Base-by-base conservation (phyloP, 1,140 invertebrate species). In the Plectrocnemia conspersa region DNA sequence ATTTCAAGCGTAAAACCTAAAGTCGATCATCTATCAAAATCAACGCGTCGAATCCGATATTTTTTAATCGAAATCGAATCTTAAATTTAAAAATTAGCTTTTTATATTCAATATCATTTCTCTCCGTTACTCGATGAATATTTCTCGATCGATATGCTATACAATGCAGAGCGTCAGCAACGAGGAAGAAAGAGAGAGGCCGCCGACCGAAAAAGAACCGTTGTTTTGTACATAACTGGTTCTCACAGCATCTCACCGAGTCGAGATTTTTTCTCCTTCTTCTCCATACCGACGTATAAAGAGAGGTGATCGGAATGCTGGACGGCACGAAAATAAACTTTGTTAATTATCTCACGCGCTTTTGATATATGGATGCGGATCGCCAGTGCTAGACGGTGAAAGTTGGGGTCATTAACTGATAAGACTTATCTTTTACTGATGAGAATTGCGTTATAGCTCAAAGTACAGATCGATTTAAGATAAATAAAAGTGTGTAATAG, bases 121-220 rank as follows among this genome's bases (percentile, higher is more conserved):
- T 6, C 32, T 3, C 2, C 32, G 32, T 33, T 13, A 11, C 11
- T 15, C 32, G 32, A 13, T 33, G 16, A 3, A 13, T 13, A 18
- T 3, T 40, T 16, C 9, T 9, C 13, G 25, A 23, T 15, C n/a
- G 32, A 32, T 47, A 49, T 49, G 13, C 23, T 13, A 10, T 27
- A 10, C 21, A 35, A 10, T n/a, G 15, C 13, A 19, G 11, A 23
- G 15, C 15, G n/a, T 38, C 47, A 35, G 22, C 16, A 42, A 42
- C 15, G 18, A 44, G 21, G 18, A 41, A 21, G 18, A 25, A 24
- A 41, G n/a, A 42, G 36, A 2, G 49, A 52, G 41, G 41, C 23
- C 41, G 52, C 18, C 41, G 23, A 54, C 40, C 41, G 40, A 54
- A 54, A 53, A 54, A 54, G 52, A 54, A 54, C 52, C 52, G 52